A percentile compares a stretch with the other conserved stretches of the same genome.
phyloP scores from a whole-genome alignment of 2,797 vertebrate species.

The Eleutherodactylus coqui region DNA sequence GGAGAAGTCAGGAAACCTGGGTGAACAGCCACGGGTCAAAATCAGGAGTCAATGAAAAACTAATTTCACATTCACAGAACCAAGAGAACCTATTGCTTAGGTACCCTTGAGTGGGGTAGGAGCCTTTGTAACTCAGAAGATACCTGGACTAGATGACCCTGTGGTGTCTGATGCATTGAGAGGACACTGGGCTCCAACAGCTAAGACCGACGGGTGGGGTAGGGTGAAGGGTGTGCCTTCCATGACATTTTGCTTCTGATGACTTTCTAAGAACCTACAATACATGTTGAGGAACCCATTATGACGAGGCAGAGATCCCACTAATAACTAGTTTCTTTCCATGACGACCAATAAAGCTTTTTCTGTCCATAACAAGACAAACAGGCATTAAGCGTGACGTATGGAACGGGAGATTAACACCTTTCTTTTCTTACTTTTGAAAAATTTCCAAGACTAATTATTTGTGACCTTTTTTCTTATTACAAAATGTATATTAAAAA shows the following conservation, averaged over 20 bases:
- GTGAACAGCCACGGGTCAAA: too few relatives aligned
- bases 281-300: not conserved
- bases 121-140: too few relatives aligned
- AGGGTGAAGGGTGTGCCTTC: too few relatives aligned
- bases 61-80: too few relatives aligned
- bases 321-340: not conserved
- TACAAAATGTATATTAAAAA: conserved; percentile 60
- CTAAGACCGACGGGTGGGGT: too few relatives aligned
- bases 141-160: too few relatives aligned
- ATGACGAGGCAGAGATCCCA: not conserved
- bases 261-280: not conserved
- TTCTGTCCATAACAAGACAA: conserved; percentile 44
- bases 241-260: not conserved
- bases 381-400: conserved; percentile 37
- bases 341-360: conserved; percentile 37
- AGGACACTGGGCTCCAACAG: too few relatives aligned
- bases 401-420: conserved; percentile 46
- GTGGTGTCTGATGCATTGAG: too few relatives aligned
- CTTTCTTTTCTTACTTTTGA: conserved; percentile 57
- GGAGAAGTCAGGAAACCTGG: too few relatives aligned
- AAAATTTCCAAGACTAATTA: conserved; percentile 63
- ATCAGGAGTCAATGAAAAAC: too few relatives aligned
- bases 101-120: too few relatives aligned
- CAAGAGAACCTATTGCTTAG: too few relatives aligned
- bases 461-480: conserved; percentile 57